These are phyloP conservation scores for Orientallactaga bullata DNA, from an alignment of 2,113 vertebrate genomes.

Conservation along the genomic window DNA sequence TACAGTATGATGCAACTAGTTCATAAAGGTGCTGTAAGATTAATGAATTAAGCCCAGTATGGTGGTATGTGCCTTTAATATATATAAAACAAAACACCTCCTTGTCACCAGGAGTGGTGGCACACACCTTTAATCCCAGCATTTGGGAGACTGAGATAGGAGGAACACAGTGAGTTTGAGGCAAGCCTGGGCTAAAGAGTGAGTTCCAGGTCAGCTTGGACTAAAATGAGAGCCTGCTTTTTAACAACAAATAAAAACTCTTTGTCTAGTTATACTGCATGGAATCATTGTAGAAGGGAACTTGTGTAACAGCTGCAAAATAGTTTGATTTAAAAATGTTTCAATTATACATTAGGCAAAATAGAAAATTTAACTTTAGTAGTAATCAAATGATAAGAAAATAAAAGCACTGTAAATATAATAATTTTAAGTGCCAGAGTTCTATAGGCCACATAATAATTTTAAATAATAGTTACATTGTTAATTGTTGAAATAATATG, in stretches of 20 bases:
- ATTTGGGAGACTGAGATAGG: too few relatives aligned
- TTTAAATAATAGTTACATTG: constrained; percentile 82
- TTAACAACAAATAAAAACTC: constrained; percentile 33
- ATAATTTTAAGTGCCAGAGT: constrained; percentile 56
- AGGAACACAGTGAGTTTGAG: too few relatives aligned
- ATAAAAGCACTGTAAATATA: constrained; percentile 64
- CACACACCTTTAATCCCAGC: too few relatives aligned
- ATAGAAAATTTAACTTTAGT: constrained; percentile 56
- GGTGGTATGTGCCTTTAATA: too few relatives aligned
- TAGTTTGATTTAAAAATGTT: constrained; percentile 31
- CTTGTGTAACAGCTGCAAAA: constrained; percentile 33
- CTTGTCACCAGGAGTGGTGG: too few relatives aligned
- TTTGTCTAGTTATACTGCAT: constrained; percentile 4
- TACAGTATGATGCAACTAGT: background rate
- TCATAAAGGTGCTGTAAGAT: background rate
- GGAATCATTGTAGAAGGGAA: constrained; percentile 25
- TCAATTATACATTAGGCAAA: constrained; percentile 48
- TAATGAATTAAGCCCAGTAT: background rate
- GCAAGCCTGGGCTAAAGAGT: too few relatives aligned
- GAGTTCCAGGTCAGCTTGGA: background rate
- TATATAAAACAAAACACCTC: background rate
- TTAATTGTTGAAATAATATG: constrained; percentile 83
- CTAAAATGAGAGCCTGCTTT: too few relatives aligned
- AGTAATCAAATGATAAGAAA: constrained; percentile 58
- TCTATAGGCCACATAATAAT: constrained; percentile 77